phyloP scores from a whole-genome alignment of 2,113 vertebrate genomes.

The Psammodynastes pulverulentus region DNA sequence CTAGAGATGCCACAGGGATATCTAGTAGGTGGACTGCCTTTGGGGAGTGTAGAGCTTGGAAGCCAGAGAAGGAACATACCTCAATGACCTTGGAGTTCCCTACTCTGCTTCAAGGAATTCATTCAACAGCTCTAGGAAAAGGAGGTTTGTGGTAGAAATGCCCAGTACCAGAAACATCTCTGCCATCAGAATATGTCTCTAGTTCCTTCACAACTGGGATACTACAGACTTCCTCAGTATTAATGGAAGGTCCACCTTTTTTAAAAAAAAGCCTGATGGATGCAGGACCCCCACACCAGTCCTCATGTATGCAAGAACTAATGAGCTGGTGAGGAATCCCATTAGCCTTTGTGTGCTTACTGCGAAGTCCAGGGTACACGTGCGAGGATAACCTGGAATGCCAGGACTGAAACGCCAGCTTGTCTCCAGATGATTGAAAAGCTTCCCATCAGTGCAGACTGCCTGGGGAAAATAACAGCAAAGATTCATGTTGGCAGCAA shows the following conservation, averaged over 20 bases:
- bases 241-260: not conserved
- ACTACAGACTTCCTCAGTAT: not conserved
- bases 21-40: not conserved
- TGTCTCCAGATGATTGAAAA: slow-evolving; percentile 94
- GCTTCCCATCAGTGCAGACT: slow-evolving; percentile 87
- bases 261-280: not conserved
- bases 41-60: not conserved
- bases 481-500: not conserved
- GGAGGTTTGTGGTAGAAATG: not conserved
- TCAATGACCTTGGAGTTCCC: not conserved
- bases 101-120: not conserved
- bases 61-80: not conserved
- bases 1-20: not conserved
- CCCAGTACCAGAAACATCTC: not conserved
- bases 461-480: slow-evolving; percentile 67
- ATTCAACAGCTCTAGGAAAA: not conserved
- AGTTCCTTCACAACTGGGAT: not conserved
- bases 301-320: not conserved
- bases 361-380: slow-evolving; percentile 94
- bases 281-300: not conserved
- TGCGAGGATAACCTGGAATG: slow-evolving; percentile 89
- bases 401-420: slow-evolving; percentile 94
- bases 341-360: slow-evolving; percentile 67
- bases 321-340: fast-evolving
- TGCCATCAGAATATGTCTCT: not conserved